phyloP scores from a whole-genome alignment of 2,797 vertebrate species.

The Diceros bicornis region DNA sequence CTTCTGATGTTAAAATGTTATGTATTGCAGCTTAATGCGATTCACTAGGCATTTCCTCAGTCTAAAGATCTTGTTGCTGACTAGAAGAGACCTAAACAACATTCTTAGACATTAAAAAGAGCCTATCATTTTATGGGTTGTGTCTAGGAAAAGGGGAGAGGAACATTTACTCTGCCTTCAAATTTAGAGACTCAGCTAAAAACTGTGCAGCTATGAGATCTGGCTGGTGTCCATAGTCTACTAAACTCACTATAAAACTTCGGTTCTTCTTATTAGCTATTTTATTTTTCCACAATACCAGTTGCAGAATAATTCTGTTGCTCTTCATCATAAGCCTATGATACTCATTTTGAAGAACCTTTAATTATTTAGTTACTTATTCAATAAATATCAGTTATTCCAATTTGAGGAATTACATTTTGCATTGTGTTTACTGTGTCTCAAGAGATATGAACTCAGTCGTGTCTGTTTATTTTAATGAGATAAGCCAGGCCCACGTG shows the following conservation, averaged over 20 bases:
- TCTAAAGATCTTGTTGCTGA: not conserved
- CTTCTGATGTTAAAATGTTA: not conserved
- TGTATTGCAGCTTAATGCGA: not conserved
- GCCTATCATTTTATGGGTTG: constrained; percentile 3
- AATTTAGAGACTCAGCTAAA: constrained; percentile 49
- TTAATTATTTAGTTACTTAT: constrained; percentile 54
- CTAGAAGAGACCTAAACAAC: not conserved
- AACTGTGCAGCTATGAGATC: not conserved
- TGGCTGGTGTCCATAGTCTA: not conserved
- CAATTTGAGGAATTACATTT: constrained; percentile 64
- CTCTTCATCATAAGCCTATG: constrained; percentile 32
- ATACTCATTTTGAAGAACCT: constrained; percentile 67
- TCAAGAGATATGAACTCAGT: constrained; percentile 75
- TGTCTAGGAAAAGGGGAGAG: constrained; percentile 15
- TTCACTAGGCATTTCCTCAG: not conserved
- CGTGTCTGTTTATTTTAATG: constrained; percentile 85
- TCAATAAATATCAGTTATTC: constrained; percentile 56
- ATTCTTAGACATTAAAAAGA: constrained; percentile 55
- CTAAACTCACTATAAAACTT: constrained; percentile 58
- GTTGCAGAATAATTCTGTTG: constrained; percentile 60
- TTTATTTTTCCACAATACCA: not conserved
- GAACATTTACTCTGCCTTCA: not conserved
- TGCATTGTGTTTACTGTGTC: constrained; percentile 75
- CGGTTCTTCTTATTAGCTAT: constrained; percentile 30
- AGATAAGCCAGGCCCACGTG: constrained; percentile 79